Evolutionary conservation across 2,797 vertebrate species (phyloP), one percentile per base, ranked within the genome.

Genomic region (Artibeus lituratus): DNA sequence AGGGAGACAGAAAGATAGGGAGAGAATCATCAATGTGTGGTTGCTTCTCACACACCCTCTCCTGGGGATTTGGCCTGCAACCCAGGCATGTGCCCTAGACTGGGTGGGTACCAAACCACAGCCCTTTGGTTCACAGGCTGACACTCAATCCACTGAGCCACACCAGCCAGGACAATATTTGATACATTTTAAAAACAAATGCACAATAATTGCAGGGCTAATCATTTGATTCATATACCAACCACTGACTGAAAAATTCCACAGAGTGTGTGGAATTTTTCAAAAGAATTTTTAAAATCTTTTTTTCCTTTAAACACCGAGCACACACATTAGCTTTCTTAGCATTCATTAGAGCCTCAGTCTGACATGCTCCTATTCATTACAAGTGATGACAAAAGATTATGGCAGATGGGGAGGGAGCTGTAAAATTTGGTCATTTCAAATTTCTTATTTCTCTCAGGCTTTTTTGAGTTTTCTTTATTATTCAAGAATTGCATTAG

Each of bases 331-430:
- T 10, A 7, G 1, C 4, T 87, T 44, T 82, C 37, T 84, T 81
- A 82, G n/a, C 8, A 3, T 84, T 94, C 35, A 84, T 89, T 69
- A 96, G 69, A 92, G 53, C 78, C 73, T 93, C 90, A 47, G 18
- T 91, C 90, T 81, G 49, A 70, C 62, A 86, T 24, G 5, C 19
- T 91, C n/a, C 19, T 91, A 37, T 94, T 94, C 96, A 51, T 88
- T 90, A 92, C 14, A 73, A 92, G 26, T 83, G 86, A 83, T 65
- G 57, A 94, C 77, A 96, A 97, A 96, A 91, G 47, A 95, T 90
- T 76, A 81, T 24, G 78, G 44, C 94, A 88, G 77, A 94, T 95
- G 82, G 62, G 37, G 42, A 82, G 55, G 72, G 70, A 82, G 70
- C 67, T 77, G 88, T 39, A 65, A 51, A 95, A 88, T 87, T 74